Percentiles rank a stretch among this genome's conserved stretches.
Evolutionary conservation across 2,888 invertebrate species (phyloP).

Genomic region (Pediacus dermestoides): DNA sequence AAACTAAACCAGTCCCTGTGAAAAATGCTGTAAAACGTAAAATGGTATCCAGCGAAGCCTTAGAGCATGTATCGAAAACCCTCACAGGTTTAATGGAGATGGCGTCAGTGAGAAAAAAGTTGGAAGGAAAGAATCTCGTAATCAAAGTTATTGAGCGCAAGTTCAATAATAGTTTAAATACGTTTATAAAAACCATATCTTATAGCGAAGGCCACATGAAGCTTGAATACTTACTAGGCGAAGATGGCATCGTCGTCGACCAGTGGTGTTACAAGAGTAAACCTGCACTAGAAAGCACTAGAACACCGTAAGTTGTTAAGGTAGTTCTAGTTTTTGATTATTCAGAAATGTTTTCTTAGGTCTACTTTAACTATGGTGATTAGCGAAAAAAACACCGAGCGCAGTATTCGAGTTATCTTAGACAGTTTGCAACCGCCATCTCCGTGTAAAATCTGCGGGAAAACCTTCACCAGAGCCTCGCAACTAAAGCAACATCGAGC

Average conservation of each 20-base stretch:
- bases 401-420: slow-evolving; percentile 47
- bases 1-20: slow-evolving; percentile 13
- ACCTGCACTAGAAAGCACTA: too few relatives aligned
- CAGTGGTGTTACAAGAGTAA: slow-evolving; percentile 33
- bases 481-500: slow-evolving; percentile 19
- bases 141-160: slow-evolving; percentile 26
- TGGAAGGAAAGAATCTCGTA: slow-evolving; percentile 28
- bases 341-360: not conserved
- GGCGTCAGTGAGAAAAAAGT: slow-evolving; percentile 38
- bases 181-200: slow-evolving; percentile 26
- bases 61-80: slow-evolving; percentile 21
- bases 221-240: slow-evolving; percentile 15
- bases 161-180: slow-evolving; percentile 12
- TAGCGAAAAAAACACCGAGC: slow-evolving; percentile 48
- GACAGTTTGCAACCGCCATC: slow-evolving; percentile 1
- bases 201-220: slow-evolving; percentile 38
- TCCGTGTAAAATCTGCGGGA: slow-evolving; percentile 25
- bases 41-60: slow-evolving; percentile 1
- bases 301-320: too few relatives aligned
- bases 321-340: not conserved
- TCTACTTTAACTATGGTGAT: slow-evolving; percentile 47
- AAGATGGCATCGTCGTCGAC: slow-evolving; percentile 19
- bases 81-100: slow-evolving; percentile 41
- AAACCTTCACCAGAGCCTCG: slow-evolving; percentile 13
- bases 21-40: slow-evolving; percentile 4